A percentile compares a stretch with the other conserved stretches of the same genome.
These are phyloP conservation scores for Lordiphosa collinella DNA, from an alignment of 1,140 invertebrate species.

Conservation along the genomic window DNA sequence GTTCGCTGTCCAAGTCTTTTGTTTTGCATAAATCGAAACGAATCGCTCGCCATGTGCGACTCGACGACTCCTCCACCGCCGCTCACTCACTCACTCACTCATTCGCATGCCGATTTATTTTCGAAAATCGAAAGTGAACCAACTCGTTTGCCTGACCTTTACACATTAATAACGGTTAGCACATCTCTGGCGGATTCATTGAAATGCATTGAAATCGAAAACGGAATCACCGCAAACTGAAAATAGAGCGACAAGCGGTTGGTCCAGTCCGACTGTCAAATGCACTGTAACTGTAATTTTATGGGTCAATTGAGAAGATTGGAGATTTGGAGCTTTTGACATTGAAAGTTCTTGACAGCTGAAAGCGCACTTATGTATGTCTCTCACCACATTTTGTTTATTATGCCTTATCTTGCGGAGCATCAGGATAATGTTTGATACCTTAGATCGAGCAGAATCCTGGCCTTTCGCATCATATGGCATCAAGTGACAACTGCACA, in stretches of 20 bases:
- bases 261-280: not conserved
- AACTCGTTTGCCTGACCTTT: slow-evolving; percentile 71
- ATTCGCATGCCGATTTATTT: slow-evolving; percentile 25
- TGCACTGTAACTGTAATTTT: not conserved
- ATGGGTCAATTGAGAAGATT: too few relatives aligned
- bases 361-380: too few relatives aligned
- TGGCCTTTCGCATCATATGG: too few relatives aligned
- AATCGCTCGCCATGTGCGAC: slow-evolving; percentile 18
- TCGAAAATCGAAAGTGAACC: slow-evolving; percentile 72
- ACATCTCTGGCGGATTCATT: slow-evolving; percentile 36
- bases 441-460: too few relatives aligned
- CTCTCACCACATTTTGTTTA: too few relatives aligned
- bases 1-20: slow-evolving; percentile 63
- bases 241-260: slow-evolving; percentile 15
- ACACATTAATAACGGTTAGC: slow-evolving; percentile 73
- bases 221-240: slow-evolving; percentile 1
- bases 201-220: slow-evolving; percentile 7
- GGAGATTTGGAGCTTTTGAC: too few relatives aligned
- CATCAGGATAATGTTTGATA: too few relatives aligned
- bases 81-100: slow-evolving; percentile 48
- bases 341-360: too few relatives aligned
- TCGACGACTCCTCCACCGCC: slow-evolving; percentile 21
- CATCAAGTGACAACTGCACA: too few relatives aligned
- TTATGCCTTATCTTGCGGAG: too few relatives aligned
- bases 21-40: slow-evolving; percentile 42